Evolutionary conservation across 2,797 vertebrate genomes (phyloP).

Genomic region (Aphelocoma californica): DNA sequence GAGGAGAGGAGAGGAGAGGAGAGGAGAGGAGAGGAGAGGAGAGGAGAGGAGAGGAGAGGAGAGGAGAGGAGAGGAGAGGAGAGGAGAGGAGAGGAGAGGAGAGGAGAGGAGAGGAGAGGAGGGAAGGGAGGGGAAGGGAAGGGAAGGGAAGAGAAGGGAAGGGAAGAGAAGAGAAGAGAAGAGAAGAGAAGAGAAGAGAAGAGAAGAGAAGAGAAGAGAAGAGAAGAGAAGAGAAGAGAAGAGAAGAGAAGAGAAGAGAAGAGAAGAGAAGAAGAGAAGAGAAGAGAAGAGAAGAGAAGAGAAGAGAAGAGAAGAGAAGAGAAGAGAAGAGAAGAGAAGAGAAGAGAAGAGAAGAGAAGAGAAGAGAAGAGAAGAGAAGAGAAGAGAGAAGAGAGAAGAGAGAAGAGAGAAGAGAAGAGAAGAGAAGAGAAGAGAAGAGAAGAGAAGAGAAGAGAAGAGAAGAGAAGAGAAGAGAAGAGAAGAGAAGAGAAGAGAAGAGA

Average conservation of each 20-base stretch:
- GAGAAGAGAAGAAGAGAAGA: no score
- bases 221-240: neutral
- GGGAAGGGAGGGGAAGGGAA: no score
- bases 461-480: neutral
- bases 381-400: no score
- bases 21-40: no score
- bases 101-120: no score
- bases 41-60: neutral
- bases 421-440: neutral
- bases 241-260: neutral
- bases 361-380: neutral
- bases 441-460: neutral
- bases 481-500: no score
- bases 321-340: neutral
- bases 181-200: neutral
- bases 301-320: no score
- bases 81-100: neutral
- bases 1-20: neutral
- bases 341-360: no score
- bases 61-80: neutral
- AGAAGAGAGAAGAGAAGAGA: neutral
- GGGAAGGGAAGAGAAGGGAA: neutral
- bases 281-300: neutral
- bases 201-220: no score
- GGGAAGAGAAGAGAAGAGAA: neutral